A percentile compares a stretch with the other conserved stretches of the same genome.
Evolutionary conservation across 2,888 invertebrate species (phyloP).

Genomic region (Himalopsyche kuldschensis): DNA sequence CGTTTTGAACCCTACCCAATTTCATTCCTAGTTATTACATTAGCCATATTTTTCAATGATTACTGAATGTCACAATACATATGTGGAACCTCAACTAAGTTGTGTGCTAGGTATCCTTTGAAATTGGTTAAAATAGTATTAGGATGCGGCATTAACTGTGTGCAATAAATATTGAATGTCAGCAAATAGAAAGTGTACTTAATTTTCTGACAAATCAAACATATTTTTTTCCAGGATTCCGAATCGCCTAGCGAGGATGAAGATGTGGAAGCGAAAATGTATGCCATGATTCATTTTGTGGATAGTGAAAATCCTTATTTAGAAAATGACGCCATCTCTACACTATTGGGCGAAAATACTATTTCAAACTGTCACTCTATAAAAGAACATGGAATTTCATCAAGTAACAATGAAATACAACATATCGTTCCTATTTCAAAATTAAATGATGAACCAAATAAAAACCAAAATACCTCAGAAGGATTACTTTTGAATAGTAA

Average conservation of each 20-base stretch:
- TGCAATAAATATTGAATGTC: too few species aligned
- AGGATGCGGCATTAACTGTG: too few species aligned
- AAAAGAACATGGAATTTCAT: not conserved
- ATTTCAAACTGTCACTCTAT: not conserved
- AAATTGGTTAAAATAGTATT: too few species aligned
- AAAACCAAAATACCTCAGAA: not conserved
- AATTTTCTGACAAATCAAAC: too few species aligned
- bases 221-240: slow-evolving; percentile 51
- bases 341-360: not conserved
- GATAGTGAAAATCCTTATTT: slow-evolving; percentile 44
- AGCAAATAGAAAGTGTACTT: too few species aligned
- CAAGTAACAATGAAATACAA: not conserved
- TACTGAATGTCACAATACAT: too few species aligned
- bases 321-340: not conserved
- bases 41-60: too few species aligned
- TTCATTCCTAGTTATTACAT: too few species aligned
- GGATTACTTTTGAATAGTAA: not conserved
- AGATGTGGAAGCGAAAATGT: slow-evolving; percentile 56
- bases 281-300: slow-evolving; percentile 56
- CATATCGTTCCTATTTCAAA: too few species aligned
- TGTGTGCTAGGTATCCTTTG: too few species aligned
- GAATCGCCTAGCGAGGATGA: slow-evolving; percentile 45
- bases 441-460: not conserved
- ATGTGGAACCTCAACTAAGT: too few species aligned
- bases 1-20: too few species aligned